These are phyloP conservation scores for Saturnia pavonia DNA, from an alignment of 2,888 invertebrate genomes.

Conservation along the genomic window DNA sequence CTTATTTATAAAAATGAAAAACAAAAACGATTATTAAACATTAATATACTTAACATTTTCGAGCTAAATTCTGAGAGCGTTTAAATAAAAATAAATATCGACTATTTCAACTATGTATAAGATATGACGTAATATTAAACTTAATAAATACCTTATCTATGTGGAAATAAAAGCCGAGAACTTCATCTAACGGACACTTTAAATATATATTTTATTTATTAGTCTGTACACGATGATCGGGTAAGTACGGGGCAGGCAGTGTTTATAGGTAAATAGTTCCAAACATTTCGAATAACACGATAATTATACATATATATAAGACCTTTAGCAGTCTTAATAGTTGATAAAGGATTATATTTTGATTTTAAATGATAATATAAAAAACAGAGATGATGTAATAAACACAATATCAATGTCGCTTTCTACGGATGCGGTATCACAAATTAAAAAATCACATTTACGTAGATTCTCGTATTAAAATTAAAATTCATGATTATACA, in stretches of 20 bases:
- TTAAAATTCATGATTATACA: neutral
- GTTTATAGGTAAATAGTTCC: neutral
- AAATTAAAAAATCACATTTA: neutral
- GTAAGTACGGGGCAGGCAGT: neutral
- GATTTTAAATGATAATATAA: neutral
- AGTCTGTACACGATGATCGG: neutral
- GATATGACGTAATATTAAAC: neutral
- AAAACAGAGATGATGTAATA: neutral
- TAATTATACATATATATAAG: neutral
- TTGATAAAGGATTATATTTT: too few species aligned
- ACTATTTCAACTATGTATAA: neutral
- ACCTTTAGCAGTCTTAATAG: too few species aligned
- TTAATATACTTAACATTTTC: neutral
- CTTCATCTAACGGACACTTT: neutral
- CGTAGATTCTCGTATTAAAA: neutral
- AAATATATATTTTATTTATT: neutral
- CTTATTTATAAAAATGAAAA: neutral
- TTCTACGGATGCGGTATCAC: neutral
- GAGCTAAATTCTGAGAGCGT: neutral
- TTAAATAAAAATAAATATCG: neutral
- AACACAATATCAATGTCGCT: neutral
- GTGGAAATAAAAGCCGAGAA: neutral
- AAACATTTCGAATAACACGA: neutral
- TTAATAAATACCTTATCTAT: neutral
- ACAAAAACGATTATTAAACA: neutral